Conservation (phyloP, 2,797 vertebrate genomes). For the Hemitrygon akajei region DNA sequence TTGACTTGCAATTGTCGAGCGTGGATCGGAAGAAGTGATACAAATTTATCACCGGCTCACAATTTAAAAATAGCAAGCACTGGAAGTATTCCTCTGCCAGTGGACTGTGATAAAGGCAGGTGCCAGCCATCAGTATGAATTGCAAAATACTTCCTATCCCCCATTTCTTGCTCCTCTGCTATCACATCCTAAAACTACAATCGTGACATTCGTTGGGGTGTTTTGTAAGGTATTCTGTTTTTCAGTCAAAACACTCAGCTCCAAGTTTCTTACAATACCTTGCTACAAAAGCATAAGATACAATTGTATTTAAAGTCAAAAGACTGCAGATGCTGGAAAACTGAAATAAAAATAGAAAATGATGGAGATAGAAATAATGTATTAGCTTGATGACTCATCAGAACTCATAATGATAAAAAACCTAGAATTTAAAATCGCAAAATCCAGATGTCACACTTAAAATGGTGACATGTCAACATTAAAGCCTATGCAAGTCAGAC, state of each 20-base stretch:
- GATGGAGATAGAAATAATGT: no score
- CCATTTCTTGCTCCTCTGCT: neutral
- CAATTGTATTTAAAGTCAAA: neutral
- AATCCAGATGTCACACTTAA: neutral
- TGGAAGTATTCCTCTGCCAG: neutral
- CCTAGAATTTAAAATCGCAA: neutral
- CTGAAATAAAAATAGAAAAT: no score
- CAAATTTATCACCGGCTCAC: neutral
- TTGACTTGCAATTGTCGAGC: neutral
- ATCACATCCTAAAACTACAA: neutral
- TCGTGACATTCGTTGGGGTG: neutral
- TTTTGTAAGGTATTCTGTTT: no score
- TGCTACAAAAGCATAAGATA: neutral
- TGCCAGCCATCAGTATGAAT: no score
- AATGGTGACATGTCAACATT: neutral
- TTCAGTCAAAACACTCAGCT: neutral
- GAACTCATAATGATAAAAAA: neutral
- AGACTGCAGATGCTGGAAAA: no score
- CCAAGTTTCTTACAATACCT: neutral
- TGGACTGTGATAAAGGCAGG: neutral
- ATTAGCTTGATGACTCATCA: neutral
- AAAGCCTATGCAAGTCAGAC: neutral
- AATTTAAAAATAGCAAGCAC: neutral
- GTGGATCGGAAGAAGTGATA: neutral
- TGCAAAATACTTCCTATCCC: neutral